These are phyloP conservation scores for Pyrrhia umbra DNA, from an alignment of 2,888 invertebrate species.

Conservation along the genomic window DNA sequence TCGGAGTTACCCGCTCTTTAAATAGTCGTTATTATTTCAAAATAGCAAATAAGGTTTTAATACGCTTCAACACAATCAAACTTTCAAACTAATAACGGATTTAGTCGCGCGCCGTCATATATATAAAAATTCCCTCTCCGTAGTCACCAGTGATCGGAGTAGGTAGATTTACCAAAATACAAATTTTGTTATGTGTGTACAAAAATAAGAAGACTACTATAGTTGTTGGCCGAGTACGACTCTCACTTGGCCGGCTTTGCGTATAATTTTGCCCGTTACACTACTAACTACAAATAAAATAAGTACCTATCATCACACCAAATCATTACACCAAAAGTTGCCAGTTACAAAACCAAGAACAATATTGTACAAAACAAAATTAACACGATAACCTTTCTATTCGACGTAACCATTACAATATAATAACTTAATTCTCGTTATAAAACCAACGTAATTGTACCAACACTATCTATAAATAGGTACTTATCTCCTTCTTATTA, in stretches of 20 bases:
- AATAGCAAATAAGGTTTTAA: no score
- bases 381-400: neutral
- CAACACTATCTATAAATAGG: neutral
- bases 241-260: neutral
- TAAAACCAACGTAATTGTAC: neutral
- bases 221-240: neutral
- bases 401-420: neutral
- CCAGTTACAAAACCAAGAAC: neutral
- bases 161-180: no score
- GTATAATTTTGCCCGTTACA: neutral
- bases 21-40: no score
- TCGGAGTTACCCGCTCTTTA: no score
- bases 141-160: no score
- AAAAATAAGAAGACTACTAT: neutral
- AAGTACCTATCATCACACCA: neutral
- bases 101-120: no score
- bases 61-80: no score
- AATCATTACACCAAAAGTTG: no score
- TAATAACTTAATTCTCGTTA: neutral
- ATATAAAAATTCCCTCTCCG: no score
- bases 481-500: neutral
- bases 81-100: no score
- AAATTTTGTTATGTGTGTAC: no score
- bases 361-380: neutral
- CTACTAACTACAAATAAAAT: neutral